Evolutionary conservation across 1,140 invertebrate species (phyloP), one percentile per base, ranked within the genome.

Genomic region (Anoplolepis gracilipes): DNA sequence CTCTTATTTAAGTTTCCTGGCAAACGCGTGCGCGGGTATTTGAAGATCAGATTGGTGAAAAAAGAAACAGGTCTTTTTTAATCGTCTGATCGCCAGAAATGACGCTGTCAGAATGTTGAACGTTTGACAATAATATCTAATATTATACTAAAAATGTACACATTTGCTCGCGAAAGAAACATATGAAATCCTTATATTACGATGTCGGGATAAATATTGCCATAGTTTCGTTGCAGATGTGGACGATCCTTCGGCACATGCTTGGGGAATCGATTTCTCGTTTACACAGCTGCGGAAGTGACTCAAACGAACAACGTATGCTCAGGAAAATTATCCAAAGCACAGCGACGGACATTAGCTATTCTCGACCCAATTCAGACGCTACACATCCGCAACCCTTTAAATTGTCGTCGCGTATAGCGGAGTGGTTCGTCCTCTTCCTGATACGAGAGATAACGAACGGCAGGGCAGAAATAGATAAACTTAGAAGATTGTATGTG

Each of bases 211-310:
- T 25, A 82, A 72, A 73, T 59, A 82, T 82, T 82, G 72, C 16
- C 11, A 19, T 22, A 28, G 36, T 19, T n/a, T 59, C 69, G 19
- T 7, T 6, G 33, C 30, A 57, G 33, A 33, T 19, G n/a, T 42
- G 46, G 62, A 72, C 65, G 36, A 82, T 73, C 39, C 53, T 73
- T 33, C 33, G 67, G 36, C 53, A 73, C 28, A 82, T 22, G 53
- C 55, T 30, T 28, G 39, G 11, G 5, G 39, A 82, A 82, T 82
- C 78, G 78, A 82, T 82, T 73, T 8, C 67, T 73, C 78, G 67
- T 82, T 82, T 82, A 82, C 78, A 59, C 67, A 82, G 78, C 67
- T 73, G 78, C 78, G 78, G 78, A 82, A 82, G 78, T 55, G 78
- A 73, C 67, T 46, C 78, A 42, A 73, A 59, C 65, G 78, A 82